Conservation (phyloP, 2,113 vertebrate species). For the Pachycephala philippinensis region DNA sequence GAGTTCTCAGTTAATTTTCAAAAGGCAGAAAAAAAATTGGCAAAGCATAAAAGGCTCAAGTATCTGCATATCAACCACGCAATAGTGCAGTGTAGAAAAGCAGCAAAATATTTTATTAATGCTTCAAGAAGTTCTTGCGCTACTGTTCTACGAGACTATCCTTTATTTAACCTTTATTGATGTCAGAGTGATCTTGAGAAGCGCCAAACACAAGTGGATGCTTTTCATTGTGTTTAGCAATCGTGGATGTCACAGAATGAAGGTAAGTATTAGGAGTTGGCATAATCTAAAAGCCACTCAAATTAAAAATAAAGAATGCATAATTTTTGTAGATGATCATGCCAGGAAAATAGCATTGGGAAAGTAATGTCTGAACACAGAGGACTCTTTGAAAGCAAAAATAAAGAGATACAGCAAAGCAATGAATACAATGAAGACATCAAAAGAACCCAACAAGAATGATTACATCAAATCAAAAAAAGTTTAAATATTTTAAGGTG, state of each 20-base stretch:
- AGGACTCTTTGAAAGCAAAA: neutral
- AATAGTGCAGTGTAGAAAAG: neutral
- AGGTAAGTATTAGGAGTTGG: neutral
- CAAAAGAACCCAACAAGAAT: neutral
- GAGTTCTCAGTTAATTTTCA: neutral
- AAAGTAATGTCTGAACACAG: neutral
- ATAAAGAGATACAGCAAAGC: neutral
- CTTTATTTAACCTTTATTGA: neutral
- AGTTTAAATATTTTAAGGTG: neutral
- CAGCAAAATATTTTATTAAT: neutral
- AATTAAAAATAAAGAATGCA: neutral
- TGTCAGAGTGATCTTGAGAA: neutral
- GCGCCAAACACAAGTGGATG: neutral
- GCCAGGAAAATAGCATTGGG: neutral
- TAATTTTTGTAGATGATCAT: neutral
- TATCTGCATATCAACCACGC: neutral
- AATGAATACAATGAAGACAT: neutral
- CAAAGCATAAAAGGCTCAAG: neutral
- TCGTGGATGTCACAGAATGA: neutral
- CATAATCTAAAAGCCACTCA: neutral
- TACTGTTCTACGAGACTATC: neutral
- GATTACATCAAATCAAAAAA: neutral
- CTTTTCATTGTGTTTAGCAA: neutral
- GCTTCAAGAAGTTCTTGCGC: neutral
- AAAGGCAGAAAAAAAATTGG: neutral